Evolutionary conservation across 2,113 vertebrate genomes (phyloP).

Genomic region (Erpornis zantholeuca): DNA sequence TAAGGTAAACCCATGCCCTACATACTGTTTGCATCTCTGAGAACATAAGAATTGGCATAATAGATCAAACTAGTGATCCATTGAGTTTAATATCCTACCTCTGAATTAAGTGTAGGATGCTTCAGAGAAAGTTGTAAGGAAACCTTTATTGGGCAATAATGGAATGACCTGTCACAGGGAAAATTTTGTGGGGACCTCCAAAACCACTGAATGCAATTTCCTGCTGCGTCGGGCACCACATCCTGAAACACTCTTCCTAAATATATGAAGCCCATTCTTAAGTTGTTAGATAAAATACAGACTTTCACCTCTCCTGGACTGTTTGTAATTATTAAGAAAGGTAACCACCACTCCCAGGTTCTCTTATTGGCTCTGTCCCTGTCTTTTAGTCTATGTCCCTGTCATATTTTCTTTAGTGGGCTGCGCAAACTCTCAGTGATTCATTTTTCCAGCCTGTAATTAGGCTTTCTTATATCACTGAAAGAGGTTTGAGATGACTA

Average conservation of each 20-base stretch:
- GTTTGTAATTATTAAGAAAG: neutral
- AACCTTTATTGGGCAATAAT: neutral
- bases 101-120: neutral
- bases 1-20: neutral
- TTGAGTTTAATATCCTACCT: slow-evolving; percentile 14
- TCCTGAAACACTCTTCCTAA: neutral
- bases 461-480: neutral
- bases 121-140: neutral
- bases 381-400: neutral
- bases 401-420: neutral
- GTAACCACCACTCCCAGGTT: neutral
- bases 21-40: neutral
- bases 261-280: neutral
- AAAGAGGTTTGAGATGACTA: neutral
- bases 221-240: neutral
- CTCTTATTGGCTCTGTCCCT: neutral
- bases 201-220: slow-evolving; percentile 12
- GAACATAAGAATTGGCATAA: neutral
- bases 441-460: neutral
- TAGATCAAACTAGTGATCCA: slow-evolving; percentile 42
- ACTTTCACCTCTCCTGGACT: neutral
- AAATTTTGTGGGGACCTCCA: slow-evolving; percentile 11
- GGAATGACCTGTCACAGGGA: neutral
- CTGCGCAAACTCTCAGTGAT: neutral
- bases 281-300: neutral